phyloP scores from a whole-genome alignment of 2,888 invertebrate species.

The Neoitamus cyanurus region DNA sequence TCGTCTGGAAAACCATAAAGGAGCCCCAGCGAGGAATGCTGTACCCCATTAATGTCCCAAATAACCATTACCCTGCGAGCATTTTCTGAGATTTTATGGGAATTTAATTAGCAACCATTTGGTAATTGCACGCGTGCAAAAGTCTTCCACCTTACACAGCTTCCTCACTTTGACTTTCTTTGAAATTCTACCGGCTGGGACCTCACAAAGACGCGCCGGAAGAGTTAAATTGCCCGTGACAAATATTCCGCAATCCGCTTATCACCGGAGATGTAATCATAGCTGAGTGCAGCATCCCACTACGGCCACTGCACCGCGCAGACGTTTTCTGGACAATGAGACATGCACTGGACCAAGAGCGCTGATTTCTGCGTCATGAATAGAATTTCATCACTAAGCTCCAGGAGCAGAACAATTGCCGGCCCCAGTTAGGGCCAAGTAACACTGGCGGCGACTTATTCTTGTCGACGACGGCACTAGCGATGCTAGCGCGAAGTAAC shows the following conservation, averaged over 20 bases:
- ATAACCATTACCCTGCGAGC: background rate
- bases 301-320: background rate
- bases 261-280: background rate
- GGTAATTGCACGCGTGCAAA: background rate
- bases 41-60: background rate
- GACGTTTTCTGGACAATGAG: background rate
- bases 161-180: background rate
- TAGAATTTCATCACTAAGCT: background rate
- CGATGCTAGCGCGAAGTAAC: background rate
- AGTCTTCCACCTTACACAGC: background rate
- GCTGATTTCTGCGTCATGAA: background rate
- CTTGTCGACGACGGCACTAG: background rate
- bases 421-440: background rate
- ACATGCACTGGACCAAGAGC: background rate
- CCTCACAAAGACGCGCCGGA: background rate
- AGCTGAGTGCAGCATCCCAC: background rate
- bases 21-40: background rate
- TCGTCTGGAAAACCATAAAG: background rate
- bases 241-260: background rate
- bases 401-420: background rate
- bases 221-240: background rate
- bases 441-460: background rate
- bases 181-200: background rate
- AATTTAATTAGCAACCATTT: background rate
- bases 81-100: background rate